Conservation (phyloP, 1,140 invertebrate species). For the Luehdorfia chinensis region DNA sequence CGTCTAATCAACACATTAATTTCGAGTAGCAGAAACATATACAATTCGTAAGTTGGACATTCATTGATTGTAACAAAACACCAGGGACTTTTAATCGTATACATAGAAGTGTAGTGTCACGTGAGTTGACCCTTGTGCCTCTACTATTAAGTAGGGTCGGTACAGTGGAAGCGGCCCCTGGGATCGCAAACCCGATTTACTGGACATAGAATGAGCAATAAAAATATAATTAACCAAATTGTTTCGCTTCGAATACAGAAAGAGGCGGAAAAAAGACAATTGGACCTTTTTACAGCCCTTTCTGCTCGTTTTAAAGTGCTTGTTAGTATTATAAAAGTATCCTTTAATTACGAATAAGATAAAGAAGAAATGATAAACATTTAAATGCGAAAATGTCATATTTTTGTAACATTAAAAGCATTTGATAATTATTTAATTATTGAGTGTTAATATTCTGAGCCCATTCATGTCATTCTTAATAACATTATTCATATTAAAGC, state of each 20-base stretch:
- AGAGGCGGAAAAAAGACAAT: constrained; percentile 13
- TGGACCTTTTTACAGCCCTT: constrained; percentile 9
- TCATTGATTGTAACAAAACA: constrained; percentile 37
- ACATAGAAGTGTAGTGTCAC: constrained; percentile 31
- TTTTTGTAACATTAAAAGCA: too few relatives aligned
- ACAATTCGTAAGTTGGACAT: constrained; percentile 18
- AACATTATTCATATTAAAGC: too few relatives aligned
- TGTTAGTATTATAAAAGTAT: constrained; percentile 7
- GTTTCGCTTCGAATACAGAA: constrained; percentile 28
- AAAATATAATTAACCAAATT: constrained; percentile 61
- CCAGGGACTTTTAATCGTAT: constrained; percentile 31
- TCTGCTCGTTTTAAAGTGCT: constrained; percentile 4
- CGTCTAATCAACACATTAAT: too few relatives aligned
- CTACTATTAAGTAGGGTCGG: constrained; percentile 58
- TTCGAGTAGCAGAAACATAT: too few relatives aligned
- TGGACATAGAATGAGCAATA: constrained; percentile 58
- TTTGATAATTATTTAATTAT: too few relatives aligned
- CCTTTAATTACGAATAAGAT: constrained; percentile 2
- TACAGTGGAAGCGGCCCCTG: constrained; percentile 48
- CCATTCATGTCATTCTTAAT: too few relatives aligned
- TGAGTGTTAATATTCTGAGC: too few relatives aligned
- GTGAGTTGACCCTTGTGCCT: constrained; percentile 32
- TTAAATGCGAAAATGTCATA: too few relatives aligned
- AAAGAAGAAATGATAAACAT: too few relatives aligned
- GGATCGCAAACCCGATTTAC: constrained; percentile 54